A percentile compares a stretch with the other conserved stretches of the same genome.
Conservation (phyloP, 2,113 vertebrate genomes). For the Noturus placidus region DNA sequence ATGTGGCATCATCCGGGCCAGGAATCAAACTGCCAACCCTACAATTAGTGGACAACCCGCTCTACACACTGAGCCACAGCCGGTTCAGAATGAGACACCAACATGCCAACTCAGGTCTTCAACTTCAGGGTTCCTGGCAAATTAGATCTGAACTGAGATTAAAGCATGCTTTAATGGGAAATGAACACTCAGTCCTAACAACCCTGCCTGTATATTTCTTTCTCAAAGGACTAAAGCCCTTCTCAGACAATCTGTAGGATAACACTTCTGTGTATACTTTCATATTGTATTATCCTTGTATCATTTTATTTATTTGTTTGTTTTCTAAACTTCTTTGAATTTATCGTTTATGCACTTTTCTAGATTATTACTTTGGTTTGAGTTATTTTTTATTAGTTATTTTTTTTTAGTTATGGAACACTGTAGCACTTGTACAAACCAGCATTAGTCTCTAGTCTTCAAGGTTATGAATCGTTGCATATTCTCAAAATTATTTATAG, state of each 20-base stretch:
- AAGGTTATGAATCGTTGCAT: not conserved
- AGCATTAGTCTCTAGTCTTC: not conserved
- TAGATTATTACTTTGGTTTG: not conserved
- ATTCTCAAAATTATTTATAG: not conserved
- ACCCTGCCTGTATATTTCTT: not conserved
- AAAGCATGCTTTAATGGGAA: not conserved
- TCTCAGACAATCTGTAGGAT: not conserved
- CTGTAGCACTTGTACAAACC: not conserved
- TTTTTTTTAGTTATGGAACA: not conserved
- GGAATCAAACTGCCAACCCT: no score
- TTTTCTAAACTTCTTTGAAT: not conserved
- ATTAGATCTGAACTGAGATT: constrained; percentile 6
- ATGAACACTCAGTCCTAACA: not conserved
- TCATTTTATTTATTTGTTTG: not conserved
- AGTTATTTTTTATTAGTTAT: not conserved
- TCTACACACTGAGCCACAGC: no score
- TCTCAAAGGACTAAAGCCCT: not conserved
- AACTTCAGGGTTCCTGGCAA: not conserved
- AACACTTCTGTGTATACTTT: not conserved
- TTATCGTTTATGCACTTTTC: not conserved
- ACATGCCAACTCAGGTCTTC: not conserved
- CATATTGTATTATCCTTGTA: not conserved
- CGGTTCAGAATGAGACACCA: not conserved
- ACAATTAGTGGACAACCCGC: no score
- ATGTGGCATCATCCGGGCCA: no score